Evolutionary conservation across 2,113 vertebrate species (phyloP).

Genomic region (Bagarius yarrelli): DNA sequence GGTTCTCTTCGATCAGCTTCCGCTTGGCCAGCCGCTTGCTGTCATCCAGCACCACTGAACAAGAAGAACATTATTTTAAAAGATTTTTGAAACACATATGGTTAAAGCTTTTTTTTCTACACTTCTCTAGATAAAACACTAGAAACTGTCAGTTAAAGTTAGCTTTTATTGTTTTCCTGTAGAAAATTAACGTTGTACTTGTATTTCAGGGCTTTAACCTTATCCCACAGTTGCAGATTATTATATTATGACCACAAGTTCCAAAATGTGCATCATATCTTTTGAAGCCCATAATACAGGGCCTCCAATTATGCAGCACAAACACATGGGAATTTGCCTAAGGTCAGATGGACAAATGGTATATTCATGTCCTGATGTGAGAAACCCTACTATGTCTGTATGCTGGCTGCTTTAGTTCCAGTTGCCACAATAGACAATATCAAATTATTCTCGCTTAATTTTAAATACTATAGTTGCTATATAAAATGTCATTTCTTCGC

Average conservation of each 20-base stretch:
- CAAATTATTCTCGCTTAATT: not conserved
- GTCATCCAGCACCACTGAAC: conserved; percentile 93
- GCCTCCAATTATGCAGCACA: not conserved
- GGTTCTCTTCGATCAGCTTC: conserved; percentile 95
- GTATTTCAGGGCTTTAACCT: too few species aligned
- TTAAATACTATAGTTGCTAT: not conserved
- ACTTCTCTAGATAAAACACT: too few species aligned
- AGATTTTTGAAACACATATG: not conserved
- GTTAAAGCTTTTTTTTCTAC: too few species aligned
- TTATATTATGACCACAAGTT: not conserved
- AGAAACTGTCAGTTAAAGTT: not conserved
- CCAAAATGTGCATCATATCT: not conserved
- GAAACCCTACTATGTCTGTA: not conserved
- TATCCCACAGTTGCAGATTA: not conserved
- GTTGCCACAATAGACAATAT: not conserved
- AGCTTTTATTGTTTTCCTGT: not conserved
- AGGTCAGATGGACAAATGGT: not conserved
- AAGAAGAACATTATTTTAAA: not conserved
- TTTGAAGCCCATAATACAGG: not conserved
- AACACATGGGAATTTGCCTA: not conserved
- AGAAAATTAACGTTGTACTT: too few species aligned
- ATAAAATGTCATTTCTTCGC: not conserved
- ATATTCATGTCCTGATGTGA: not conserved
- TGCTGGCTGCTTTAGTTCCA: not conserved
- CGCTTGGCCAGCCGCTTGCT: conserved; percentile 93